Evolutionary conservation across 1,140 invertebrate species (phyloP).

Genomic region (Drosophila tsacasi): DNA sequence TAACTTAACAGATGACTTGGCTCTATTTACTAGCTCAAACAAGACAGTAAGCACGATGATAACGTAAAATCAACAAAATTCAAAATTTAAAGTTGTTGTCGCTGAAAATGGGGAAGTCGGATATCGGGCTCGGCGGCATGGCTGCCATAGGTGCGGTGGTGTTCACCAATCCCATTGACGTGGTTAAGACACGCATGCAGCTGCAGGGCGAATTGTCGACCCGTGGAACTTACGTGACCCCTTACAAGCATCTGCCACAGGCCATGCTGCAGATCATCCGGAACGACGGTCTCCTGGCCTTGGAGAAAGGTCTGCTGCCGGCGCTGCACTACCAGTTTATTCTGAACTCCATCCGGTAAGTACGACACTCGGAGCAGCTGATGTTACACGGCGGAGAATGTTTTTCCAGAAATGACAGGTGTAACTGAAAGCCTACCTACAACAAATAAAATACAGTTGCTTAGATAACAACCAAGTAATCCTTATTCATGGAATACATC

Average conservation of each 20-base stretch:
- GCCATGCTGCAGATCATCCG: conserved; percentile 87
- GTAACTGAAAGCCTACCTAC: not conserved
- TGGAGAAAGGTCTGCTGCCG: conserved; percentile 96
- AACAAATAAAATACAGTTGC: not conserved
- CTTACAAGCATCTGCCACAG: conserved; percentile 90
- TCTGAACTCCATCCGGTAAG: conserved; percentile 87
- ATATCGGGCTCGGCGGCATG: conserved; percentile 85
- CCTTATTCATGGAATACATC: not conserved
- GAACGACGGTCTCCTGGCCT: conserved; percentile 88
- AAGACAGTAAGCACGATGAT: not conserved
- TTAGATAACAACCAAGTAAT: not conserved
- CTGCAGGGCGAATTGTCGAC: conserved; percentile 94
- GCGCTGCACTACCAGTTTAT: conserved; percentile 89
- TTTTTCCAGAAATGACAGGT: not conserved
- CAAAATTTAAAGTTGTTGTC: no score
- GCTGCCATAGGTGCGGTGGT: conserved; percentile 87
- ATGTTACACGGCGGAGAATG: not conserved
- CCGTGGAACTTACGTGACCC: conserved; percentile 86
- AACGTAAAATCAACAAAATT: conserved; percentile 4
- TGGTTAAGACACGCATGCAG: conserved; percentile 95
- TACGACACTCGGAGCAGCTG: not conserved
- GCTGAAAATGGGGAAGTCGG: conserved; percentile 59
- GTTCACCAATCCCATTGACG: conserved; percentile 91
- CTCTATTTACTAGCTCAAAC: not conserved
- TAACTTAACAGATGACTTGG: not conserved